Evolutionary conservation across 2,888 invertebrate genomes (phyloP).

Genomic region (Cantharis rustica): DNA sequence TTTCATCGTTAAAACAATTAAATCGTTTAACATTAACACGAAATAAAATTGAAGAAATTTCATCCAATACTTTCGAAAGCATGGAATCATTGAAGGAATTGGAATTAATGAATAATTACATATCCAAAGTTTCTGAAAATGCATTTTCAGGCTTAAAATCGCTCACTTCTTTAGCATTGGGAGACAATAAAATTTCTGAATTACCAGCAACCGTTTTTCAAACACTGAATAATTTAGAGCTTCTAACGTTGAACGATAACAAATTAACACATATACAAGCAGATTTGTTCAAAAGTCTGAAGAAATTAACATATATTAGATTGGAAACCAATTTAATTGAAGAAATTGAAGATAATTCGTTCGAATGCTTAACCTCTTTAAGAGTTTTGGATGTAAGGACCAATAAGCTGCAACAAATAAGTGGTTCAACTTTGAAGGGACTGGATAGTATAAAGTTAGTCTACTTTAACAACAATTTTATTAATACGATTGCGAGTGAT

Average conservation of each 20-base stretch:
- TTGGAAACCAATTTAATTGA: background rate
- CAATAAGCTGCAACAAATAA: background rate
- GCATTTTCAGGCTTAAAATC: background rate
- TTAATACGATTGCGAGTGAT: background rate
- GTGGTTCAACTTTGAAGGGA: background rate
- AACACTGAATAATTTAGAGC: background rate
- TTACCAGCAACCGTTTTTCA: background rate
- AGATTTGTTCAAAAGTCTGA: background rate
- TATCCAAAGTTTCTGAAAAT: background rate
- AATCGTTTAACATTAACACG: background rate
- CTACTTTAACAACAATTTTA: background rate
- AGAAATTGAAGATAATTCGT: background rate
- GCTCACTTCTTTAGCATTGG: background rate
- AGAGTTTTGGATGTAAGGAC: background rate
- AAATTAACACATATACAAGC: background rate
- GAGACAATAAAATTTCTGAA: background rate
- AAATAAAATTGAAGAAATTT: background rate
- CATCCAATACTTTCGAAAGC: background rate
- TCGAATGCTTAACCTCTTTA: background rate
- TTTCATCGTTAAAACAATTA: background rate
- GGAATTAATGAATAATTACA: background rate
- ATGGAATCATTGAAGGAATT: background rate
- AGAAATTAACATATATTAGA: background rate
- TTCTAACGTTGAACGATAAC: background rate
- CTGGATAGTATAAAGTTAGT: background rate